phyloP scores from a whole-genome alignment of 2,797 vertebrate genomes.

The Pipistrellus kuhlii region DNA sequence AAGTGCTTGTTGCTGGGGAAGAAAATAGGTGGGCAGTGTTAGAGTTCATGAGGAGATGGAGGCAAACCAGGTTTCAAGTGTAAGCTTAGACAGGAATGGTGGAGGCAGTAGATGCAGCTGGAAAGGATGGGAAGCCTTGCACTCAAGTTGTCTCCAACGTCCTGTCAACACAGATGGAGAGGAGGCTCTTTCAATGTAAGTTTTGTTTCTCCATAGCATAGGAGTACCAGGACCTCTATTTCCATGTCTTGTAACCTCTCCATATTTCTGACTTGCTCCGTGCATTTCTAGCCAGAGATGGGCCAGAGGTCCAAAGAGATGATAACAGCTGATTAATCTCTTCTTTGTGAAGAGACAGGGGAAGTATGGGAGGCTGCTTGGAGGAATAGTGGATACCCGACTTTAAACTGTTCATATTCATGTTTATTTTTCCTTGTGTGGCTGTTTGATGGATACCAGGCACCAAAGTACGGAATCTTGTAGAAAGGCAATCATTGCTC shows the following conservation, averaged over 20 bases:
- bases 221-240: no score
- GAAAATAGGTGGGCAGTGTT: no score
- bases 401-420: no score
- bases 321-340: not conserved
- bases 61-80: rapidly evolving
- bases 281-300: not conserved
- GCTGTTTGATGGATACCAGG: not conserved
- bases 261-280: not conserved
- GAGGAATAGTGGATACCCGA: not conserved
- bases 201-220: rapidly evolving
- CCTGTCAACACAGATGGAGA: not conserved
- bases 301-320: not conserved
- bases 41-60: not conserved
- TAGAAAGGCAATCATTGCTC: not conserved
- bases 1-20: not conserved
- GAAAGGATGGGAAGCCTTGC: not conserved
- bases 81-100: not conserved
- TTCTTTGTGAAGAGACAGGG: not conserved
- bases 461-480: rapidly evolving
- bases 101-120: no score
- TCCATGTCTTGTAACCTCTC: not conserved
- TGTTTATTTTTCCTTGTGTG: not conserved
- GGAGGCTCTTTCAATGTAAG: no score
- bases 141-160: no score
- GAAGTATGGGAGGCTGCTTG: no score